Evolutionary conservation across 2,888 invertebrate species (phyloP).

Genomic region (Fragum whitleyi): DNA sequence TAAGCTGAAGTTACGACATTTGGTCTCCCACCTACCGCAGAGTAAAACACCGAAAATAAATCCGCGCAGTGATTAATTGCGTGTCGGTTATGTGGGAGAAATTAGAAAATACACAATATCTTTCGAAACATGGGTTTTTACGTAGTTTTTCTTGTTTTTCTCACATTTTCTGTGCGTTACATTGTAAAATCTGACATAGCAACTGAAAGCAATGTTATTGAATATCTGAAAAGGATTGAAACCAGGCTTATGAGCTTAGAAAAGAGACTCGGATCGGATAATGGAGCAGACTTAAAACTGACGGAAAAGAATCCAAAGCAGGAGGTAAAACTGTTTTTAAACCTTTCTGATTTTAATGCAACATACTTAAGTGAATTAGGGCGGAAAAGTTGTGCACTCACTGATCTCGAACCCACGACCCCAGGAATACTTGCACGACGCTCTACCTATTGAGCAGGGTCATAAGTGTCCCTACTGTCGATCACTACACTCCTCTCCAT

Average conservation of each 20-base stretch:
- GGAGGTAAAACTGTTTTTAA: background rate
- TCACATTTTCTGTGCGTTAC: background rate
- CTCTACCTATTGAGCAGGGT: too few relatives aligned
- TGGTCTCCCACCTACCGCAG: too few relatives aligned
- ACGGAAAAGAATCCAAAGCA: background rate
- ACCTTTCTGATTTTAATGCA: too few relatives aligned
- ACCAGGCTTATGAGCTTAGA: background rate
- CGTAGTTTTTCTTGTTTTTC: background rate
- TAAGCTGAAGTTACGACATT: too few relatives aligned
- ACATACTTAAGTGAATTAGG: too few relatives aligned
- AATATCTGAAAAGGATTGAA: constrained; percentile 17
- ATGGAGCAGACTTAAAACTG: background rate
- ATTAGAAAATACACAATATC: too few relatives aligned
- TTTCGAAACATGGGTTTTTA: background rate
- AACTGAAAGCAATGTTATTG: background rate
- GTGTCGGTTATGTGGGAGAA: background rate
- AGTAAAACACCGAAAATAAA: too few relatives aligned
- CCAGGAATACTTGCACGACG: too few relatives aligned
- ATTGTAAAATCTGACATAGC: background rate
- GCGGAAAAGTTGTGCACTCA: too few relatives aligned
- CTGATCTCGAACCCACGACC: too few relatives aligned
- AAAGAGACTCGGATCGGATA: background rate
- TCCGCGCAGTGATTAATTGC: background rate
- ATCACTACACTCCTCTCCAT: too few relatives aligned
- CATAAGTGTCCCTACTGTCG: too few relatives aligned